Evolutionary conservation across 2,113 vertebrate species (phyloP).

Genomic region (Panurus biarmicus): DNA sequence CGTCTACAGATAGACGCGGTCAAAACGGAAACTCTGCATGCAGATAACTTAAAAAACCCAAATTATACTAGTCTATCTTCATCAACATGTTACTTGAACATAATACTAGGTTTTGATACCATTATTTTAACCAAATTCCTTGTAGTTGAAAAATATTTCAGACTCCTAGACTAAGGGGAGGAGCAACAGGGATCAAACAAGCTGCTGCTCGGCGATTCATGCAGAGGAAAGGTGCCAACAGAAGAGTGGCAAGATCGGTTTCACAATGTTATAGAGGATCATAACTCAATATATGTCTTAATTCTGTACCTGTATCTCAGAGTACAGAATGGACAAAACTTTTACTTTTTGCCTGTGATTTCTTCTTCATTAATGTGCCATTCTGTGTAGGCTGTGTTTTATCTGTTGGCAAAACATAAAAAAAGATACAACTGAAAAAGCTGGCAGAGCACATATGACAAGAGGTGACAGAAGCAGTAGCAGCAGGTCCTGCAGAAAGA

Average conservation of each 20-base stretch:
- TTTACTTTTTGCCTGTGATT: not conserved
- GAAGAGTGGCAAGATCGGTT: not conserved
- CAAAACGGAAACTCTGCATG: constrained; percentile 2
- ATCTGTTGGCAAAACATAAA: not conserved
- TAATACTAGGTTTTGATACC: not conserved
- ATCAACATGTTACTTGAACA: not conserved
- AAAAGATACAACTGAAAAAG: not conserved
- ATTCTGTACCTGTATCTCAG: not conserved
- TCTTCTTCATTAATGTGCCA: not conserved
- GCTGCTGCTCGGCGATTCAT: not conserved
- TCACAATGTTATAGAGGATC: not conserved
- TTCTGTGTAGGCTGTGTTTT: not conserved
- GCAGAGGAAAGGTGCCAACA: not conserved
- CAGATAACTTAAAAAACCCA: not conserved
- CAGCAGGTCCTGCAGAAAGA: not conserved
- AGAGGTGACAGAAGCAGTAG: not conserved
- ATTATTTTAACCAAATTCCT: not conserved
- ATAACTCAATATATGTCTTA: not conserved
- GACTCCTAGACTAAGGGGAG: not conserved
- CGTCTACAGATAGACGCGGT: constrained; percentile 3
- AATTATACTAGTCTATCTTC: not conserved
- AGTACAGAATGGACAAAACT: not conserved
- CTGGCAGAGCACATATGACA: not conserved
- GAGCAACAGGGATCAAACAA: not conserved
- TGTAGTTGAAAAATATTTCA: not conserved